phyloP scores from a whole-genome alignment of 2,888 invertebrate genomes.

The Alloplasta piceator region DNA sequence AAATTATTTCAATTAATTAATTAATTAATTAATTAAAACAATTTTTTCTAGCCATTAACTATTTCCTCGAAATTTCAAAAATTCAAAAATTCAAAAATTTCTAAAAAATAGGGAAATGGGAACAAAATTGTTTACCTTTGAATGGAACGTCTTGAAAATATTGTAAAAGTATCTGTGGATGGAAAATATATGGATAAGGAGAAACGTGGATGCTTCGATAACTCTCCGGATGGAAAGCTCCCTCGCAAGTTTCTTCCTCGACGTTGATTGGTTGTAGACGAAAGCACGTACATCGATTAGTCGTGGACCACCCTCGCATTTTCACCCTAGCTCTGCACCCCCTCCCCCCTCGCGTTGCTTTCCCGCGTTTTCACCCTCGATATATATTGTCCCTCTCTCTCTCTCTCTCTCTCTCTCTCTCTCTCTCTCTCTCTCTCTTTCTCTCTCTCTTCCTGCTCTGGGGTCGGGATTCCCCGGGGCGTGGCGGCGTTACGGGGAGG shows the following conservation, averaged over 20 bases:
- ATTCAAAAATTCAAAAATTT: no score
- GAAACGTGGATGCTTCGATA: slow-evolving; percentile 63
- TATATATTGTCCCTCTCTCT: slow-evolving; percentile 26
- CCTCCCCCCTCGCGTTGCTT: slow-evolving; percentile 37
- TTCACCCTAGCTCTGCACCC: slow-evolving; percentile 41
- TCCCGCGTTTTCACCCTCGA: slow-evolving; percentile 52
- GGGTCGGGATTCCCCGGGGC: slow-evolving; percentile 58
- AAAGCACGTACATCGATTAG: slow-evolving; percentile 71
- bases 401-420: slow-evolving; percentile 6
- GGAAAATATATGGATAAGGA: slow-evolving; percentile 15
- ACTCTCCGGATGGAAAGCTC: slow-evolving; percentile 64
- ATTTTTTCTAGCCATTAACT: no score
- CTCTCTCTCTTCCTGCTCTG: slow-evolving; percentile 16
- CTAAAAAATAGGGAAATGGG: no score
- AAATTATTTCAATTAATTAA: no score
- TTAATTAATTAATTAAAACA: no score
- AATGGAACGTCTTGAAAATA: no score
- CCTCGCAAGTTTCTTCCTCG: slow-evolving; percentile 60
- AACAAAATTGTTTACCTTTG: no score
- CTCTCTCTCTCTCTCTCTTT: neutral
- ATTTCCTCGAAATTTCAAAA: no score
- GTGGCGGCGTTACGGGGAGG: slow-evolving; percentile 48
- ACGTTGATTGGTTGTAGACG: slow-evolving; percentile 68
- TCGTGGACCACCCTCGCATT: slow-evolving; percentile 59
- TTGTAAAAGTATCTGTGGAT: neutral